Base-by-base conservation (phyloP, 1,140 invertebrate species). In the Drosophila willistoni region DNA sequence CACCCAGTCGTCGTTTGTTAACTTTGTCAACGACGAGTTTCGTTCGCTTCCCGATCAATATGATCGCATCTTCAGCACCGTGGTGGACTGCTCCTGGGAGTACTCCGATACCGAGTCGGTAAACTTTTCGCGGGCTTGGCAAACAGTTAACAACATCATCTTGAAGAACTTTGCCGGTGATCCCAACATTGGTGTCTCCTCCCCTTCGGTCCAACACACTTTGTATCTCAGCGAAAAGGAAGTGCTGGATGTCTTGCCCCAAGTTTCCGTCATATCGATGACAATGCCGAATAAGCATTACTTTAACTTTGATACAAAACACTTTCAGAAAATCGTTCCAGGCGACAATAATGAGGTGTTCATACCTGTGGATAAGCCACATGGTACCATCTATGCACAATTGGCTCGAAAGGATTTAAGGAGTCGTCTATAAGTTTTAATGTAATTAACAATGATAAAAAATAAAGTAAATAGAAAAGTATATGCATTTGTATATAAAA, bases 281-380 rank as follows among this genome's bases (percentile, higher is more conserved):
- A 93, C 93, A 62, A 95, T 96, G 94, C 96, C 96, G 0, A 97
- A 96, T 85, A 96, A 95, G 79, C 96, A 97, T 91, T 96, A 96
- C 83, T 94, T 95, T 72, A 94, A 94, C 63, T 93, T 96, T 17
- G 95, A 97, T 86, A 93, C 96, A 41, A 94, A 94, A 19, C 95
- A 95, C 72, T 96, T 96, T 91, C 92, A 93, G 3, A 93, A 93
- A 14, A 81, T 95, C 12, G 94, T 94, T 3, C 93, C 94, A 4
- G 93, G 93, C 0, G 93, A 94, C 17, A 94, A 94, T 54, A 94
- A 95, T 76, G 94, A 95, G 70, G 96, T 96, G 13, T 96, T 95
- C 79, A 93, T 95, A 29, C 96, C 96, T 7, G 93, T 94, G 14
- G 96, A 96, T 83, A 96, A 96, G 76, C 96, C 96, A 0, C 94